These are phyloP conservation scores for Axis porcinus DNA, from an alignment of 2,113 vertebrate species.

Conservation along the genomic window DNA sequence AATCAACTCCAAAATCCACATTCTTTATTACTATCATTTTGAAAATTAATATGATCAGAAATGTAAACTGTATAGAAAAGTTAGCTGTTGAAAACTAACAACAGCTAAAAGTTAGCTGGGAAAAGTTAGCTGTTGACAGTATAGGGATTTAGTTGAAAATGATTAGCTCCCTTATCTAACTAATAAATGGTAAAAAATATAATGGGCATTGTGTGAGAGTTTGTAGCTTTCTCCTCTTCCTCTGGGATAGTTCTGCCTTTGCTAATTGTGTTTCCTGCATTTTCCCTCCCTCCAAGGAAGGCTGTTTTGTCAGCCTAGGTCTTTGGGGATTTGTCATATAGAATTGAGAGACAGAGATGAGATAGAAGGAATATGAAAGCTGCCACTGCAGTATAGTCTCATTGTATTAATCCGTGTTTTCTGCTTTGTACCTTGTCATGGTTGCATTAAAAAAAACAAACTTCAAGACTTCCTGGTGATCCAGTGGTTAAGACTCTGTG, in stretches of 20 bases:
- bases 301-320: not conserved
- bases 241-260: not conserved
- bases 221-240: not conserved
- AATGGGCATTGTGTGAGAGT: not conserved
- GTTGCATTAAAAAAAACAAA: not conserved
- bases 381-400: not conserved
- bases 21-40: conserved; percentile 1
- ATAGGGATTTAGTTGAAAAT: not conserved
- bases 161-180: not conserved
- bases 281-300: not conserved
- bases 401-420: not conserved
- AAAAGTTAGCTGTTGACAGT: not conserved
- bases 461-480: not conserved
- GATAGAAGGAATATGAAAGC: not conserved
- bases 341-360: not conserved
- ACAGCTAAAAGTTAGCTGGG: not conserved
- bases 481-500: not conserved
- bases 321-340: not conserved
- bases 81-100: not conserved
- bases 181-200: not conserved
- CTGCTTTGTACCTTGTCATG: not conserved
- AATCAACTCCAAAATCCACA: not conserved
- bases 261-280: not conserved
- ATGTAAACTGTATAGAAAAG: not conserved
- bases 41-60: conserved; percentile 13